Conservation (phyloP, 2,113 vertebrate genomes). For the Stigmatopora argus region DNA sequence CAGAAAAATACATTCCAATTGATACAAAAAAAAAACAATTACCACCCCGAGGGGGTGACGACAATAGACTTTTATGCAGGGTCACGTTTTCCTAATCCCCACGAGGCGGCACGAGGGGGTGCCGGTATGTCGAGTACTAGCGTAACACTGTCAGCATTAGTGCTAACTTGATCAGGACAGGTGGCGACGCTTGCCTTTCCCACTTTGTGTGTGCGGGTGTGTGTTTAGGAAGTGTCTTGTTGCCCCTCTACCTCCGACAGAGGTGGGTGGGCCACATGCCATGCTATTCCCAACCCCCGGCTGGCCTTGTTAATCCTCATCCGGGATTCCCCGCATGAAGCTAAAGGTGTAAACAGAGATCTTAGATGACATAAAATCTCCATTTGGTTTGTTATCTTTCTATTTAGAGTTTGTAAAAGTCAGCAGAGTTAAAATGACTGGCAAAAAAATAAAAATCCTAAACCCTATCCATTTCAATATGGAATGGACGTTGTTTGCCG, state of each 20-base stretch:
- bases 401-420: not conserved
- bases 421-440: slow-evolving; percentile 4
- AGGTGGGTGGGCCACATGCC: slow-evolving; percentile 40
- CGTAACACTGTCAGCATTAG: slow-evolving; percentile 36
- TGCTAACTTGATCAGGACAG: slow-evolving; percentile 30
- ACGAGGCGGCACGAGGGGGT: slow-evolving; percentile 24
- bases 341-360: slow-evolving; percentile 5
- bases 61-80: slow-evolving; percentile 15
- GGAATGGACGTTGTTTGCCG: no score
- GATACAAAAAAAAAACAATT: slow-evolving; percentile 25
- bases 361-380: not conserved
- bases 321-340: not conserved
- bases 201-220: slow-evolving; percentile 9
- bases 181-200: slow-evolving; percentile 24
- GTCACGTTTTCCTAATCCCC: slow-evolving; percentile 47
- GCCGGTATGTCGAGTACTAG: slow-evolving; percentile 40
- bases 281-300: slow-evolving; percentile 54
- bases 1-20: slow-evolving; percentile 51
- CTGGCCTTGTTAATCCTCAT: slow-evolving; percentile 13
- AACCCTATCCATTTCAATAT: no score
- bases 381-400: not conserved
- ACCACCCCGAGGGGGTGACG: slow-evolving; percentile 3
- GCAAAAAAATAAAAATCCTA: slow-evolving; percentile 9
- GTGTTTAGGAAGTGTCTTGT: slow-evolving; percentile 38
- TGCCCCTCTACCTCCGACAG: slow-evolving; percentile 31